Base-by-base conservation (phyloP, 1,140 invertebrate genomes). In the Danaus plexippus region DNA sequence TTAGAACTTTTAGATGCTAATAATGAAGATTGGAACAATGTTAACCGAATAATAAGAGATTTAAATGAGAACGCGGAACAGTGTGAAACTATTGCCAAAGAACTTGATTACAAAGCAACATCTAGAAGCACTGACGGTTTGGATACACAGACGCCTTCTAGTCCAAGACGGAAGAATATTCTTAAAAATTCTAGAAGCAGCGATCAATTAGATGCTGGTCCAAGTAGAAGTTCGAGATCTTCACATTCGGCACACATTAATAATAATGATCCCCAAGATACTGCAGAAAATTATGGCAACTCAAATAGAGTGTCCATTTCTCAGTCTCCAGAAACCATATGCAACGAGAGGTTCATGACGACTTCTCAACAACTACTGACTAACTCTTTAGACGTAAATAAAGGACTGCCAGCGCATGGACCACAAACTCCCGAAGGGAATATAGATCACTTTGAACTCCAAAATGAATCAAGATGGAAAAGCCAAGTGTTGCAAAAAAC, bases 1-100 rank as follows among this genome's bases (percentile, higher is more conserved):
- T 75, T 92, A 53, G 91, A 92, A 60, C 68, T 92, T 54, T 67
- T 92, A 56, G 90, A 91, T 66, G 57, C 80, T 66, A 76, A 77
- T 48, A 75, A 72, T 5, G 76, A 85, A 67, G 82, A 85, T 52
- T 88, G 86, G 82, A 81, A 78, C 50, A 80, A 73, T 72, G 75
- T 82, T 6, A 75, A 72, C 59, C 71, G 54, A 61, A 84, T 75
- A 55, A 74, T 80, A 64, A 80, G 64, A 59, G 81, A 61, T 52
- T 89, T 71, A 57, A 84, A 76, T 64, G 75, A 76, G 62, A 76
- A 82, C 57, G 55, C 73, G 46, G 77, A 86, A 70, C 57, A 79
- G 44, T 76, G 79, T 53, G 76, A 80, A 50, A 80, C 47, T 58
- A 58, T 81, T 81, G 67, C 76, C 76, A 80, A 80, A 77, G 71